A percentile compares a stretch with the other conserved stretches of the same genome.
Evolutionary conservation across 2,113 vertebrate species (phyloP).

Genomic region (Monopterus albus): DNA sequence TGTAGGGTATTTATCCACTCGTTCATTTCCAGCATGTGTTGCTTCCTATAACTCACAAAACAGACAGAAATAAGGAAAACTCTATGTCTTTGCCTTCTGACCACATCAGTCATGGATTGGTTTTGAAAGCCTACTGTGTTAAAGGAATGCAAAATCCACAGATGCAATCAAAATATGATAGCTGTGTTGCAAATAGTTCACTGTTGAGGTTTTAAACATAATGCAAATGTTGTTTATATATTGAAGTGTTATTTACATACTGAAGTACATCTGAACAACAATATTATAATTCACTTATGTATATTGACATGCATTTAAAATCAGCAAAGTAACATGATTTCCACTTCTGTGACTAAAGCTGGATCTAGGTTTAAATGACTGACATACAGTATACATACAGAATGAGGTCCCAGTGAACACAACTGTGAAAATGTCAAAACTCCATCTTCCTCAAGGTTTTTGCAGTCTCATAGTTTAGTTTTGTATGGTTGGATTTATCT

Average conservation of each 20-base stretch:
- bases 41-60: too few species aligned
- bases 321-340: too few species aligned
- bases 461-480: not conserved
- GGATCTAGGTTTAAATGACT: not conserved
- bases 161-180: too few species aligned
- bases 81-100: not conserved
- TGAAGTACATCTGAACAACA: not conserved
- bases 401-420: not conserved
- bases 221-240: too few species aligned
- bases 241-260: too few species aligned
- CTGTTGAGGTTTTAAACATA: too few species aligned
- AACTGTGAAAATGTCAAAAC: not conserved
- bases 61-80: not conserved
- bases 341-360: too few species aligned
- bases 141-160: too few species aligned
- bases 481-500: conserved; percentile 7
- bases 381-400: too few species aligned
- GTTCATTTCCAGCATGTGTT: not conserved
- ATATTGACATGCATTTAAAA: not conserved
- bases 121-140: too few species aligned
- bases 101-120: too few species aligned
- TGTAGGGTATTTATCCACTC: not conserved
- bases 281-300: not conserved
- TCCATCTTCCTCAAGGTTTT: not conserved
- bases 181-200: too few species aligned